phyloP scores from a whole-genome alignment of 2,888 invertebrate species.

The Idaea aversata region DNA sequence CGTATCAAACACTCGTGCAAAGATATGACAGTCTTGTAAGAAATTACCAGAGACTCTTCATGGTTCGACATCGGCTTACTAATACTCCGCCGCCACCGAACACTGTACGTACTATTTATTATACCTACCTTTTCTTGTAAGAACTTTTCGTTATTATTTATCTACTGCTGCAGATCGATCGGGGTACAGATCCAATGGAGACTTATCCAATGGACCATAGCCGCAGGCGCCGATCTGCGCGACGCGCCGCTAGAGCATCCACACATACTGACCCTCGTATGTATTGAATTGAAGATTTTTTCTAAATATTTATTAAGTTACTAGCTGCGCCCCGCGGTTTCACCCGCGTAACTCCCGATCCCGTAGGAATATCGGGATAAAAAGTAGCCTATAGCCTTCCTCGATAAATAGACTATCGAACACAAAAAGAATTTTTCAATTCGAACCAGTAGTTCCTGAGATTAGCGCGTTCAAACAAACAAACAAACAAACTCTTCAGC shows the following conservation, averaged over 20 bases:
- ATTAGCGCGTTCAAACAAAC: too few species aligned
- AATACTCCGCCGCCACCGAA: conserved; percentile 63
- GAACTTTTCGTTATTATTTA: background rate
- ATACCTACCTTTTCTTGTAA: background rate
- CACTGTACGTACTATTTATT: conserved; percentile 48
- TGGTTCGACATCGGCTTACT: conserved; percentile 69
- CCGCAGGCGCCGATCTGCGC: conserved; percentile 19
- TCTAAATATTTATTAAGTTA: background rate
- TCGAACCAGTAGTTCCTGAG: too few species aligned
- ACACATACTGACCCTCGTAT: conserved; percentile 40
- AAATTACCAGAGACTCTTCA: conserved; percentile 73
- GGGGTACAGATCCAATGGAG: conserved; percentile 87
- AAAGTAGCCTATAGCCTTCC: too few species aligned
- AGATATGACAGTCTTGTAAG: conserved; percentile 75
- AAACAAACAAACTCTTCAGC: too few species aligned
- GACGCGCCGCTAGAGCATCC: conserved; percentile 31
- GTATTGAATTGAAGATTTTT: background rate
- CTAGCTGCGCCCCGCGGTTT: too few species aligned
- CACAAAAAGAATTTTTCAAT: too few species aligned
- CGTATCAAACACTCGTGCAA: conserved; percentile 74
- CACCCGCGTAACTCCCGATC: too few species aligned
- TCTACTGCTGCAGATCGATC: conserved; percentile 78
- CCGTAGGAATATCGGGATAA: too few species aligned
- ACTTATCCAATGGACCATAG: conserved; percentile 51
- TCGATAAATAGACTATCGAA: too few species aligned